Evolutionary conservation across 1,140 invertebrate species (phyloP).

Genomic region (Drosophila rufa): DNA sequence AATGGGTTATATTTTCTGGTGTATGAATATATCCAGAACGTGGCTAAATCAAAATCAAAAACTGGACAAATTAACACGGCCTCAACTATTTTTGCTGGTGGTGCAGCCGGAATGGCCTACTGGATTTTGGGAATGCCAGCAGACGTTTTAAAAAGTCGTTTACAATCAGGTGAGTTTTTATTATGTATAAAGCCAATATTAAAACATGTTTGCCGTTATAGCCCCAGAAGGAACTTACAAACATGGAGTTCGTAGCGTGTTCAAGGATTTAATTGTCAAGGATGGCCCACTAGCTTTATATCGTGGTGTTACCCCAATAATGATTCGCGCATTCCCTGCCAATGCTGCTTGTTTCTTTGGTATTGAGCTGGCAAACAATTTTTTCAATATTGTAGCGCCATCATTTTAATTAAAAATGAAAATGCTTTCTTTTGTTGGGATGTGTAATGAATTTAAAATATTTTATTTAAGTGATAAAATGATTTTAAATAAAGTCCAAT

Average conservation of each 20-base stretch:
- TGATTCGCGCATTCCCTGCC: constrained; percentile 96
- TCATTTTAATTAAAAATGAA: constrained; percentile 42
- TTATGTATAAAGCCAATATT: neutral
- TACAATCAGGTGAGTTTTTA: constrained; percentile 93
- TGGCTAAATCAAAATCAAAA: constrained; percentile 84
- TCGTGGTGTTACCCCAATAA: constrained; percentile 94
- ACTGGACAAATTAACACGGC: constrained; percentile 86
- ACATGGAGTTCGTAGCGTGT: constrained; percentile 94
- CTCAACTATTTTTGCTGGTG: constrained; percentile 96
- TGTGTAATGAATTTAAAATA: neutral
- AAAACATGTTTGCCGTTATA: constrained; percentile 81
- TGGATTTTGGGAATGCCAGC: constrained; percentile 99
- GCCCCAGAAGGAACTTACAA: constrained; percentile 95
- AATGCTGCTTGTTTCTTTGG: constrained; percentile 96
- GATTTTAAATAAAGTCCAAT: too few species aligned
- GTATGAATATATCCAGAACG: constrained; percentile 95
- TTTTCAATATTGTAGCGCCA: constrained; percentile 61
- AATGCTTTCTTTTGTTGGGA: constrained; percentile 3
- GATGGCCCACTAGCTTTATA: constrained; percentile 94
- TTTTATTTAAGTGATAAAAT: too few species aligned
- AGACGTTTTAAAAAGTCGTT: constrained; percentile 98
- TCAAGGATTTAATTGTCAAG: constrained; percentile 91
- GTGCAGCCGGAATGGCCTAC: constrained; percentile 97
- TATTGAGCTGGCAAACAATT: constrained; percentile 80
- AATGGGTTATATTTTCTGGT: constrained; percentile 99